Evolutionary conservation across 1,140 invertebrate species (phyloP).

Genomic region (Achatina immaculata): DNA sequence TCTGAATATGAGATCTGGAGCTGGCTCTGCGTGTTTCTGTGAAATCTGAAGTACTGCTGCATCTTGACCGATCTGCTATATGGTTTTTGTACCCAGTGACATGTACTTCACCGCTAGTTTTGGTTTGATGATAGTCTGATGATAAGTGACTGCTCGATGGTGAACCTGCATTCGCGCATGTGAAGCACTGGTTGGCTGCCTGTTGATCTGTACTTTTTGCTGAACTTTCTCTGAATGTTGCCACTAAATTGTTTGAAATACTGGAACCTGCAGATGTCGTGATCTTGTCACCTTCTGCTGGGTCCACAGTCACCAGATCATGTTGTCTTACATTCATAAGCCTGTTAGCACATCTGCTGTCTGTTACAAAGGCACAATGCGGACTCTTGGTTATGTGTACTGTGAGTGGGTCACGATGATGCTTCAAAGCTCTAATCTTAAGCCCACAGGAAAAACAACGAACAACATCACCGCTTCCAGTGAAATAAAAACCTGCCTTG

Average conservation of each 20-base stretch:
- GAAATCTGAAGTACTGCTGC: slow-evolving; percentile 9
- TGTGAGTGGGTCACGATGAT: background rate
- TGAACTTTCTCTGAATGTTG: background rate
- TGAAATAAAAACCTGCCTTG: slow-evolving; percentile 31
- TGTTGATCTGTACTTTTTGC: no score
- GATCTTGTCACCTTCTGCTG: no score
- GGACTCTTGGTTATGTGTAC: slow-evolving; percentile 25
- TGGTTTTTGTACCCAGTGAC: no score
- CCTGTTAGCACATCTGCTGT: background rate
- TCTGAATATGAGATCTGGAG: slow-evolving; percentile 4
- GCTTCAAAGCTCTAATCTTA: slow-evolving; percentile 5
- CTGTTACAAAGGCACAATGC: slow-evolving; percentile 13
- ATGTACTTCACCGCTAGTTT: background rate
- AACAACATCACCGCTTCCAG: slow-evolving; percentile 21
- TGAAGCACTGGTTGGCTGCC: no score
- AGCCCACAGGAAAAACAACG: slow-evolving; percentile 18
- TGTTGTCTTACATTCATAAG: no score
- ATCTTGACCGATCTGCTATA: background rate
- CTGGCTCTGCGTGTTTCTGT: background rate
- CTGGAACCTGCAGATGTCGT: no score
- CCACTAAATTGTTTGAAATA: no score
- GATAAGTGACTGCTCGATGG: background rate
- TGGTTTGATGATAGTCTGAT: background rate
- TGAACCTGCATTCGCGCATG: no score
- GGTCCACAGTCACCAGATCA: no score